Evolutionary conservation across 1,140 invertebrate species (phyloP), one percentile per base, ranked within the genome.

Genomic region (Sycobia sp.): DNA sequence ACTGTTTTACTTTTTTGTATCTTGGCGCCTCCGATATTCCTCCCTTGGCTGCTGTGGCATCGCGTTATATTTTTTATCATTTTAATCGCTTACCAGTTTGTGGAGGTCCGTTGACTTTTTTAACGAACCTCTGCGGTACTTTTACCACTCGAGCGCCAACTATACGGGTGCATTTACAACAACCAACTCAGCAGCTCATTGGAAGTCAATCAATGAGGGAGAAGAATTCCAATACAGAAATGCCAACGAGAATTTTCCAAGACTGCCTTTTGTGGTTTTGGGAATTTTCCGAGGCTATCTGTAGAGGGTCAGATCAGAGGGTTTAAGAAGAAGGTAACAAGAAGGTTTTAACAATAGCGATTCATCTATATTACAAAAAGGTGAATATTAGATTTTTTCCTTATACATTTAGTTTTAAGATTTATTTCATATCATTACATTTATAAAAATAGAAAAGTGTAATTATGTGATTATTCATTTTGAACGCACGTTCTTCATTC

Each of bases 191-290:
- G n/a, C n/a, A n/a, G n/a, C n/a, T n/a, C n/a, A n/a, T n/a, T n/a
- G n/a, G n/a, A 44, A 50, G 18, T 32, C 44, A 34, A 56, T 63
- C 32, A 0, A 7, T 10, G 11, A 14, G 16, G 60, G 10, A 29
- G 39, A 27, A 11, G 10, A n/a, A 13, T 25, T 1, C 3, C 23
- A n/a, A 27, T 10, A 32, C 4, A 16, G 56, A 29, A n/a, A 43
- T 25, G 47, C 18, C 54, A 13, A 57, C 10, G n/a, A n/a, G 22
- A 34, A 25, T 57, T 56, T 69, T 54, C 27, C 25, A 55, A 71
- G 66, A 67, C 65, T 53, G 67, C 67, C 68, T 71, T 73, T 71
- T 73, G 71, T 64, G 55, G 62, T 66, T 70, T 73, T 73, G 29
- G 36, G 38, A 58, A n/a, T 34, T 2, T 14, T 20, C 14, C 14